phyloP scores from a whole-genome alignment of 35 echinoderm and acorn worm genomes.

The Apostichopus parvimensis region DNA sequence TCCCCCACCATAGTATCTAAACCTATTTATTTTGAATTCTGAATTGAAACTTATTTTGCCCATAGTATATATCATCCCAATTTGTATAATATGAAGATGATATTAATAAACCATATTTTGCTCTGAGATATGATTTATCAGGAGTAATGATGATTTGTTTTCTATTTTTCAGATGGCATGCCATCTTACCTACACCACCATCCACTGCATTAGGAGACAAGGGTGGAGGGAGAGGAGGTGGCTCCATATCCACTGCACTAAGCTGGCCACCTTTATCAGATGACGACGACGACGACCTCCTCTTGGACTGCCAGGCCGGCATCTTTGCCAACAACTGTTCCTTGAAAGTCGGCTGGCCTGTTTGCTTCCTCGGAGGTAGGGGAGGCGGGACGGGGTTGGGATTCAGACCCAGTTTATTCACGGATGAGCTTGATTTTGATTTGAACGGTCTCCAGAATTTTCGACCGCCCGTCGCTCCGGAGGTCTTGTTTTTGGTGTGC shows the following conservation, averaged over 20 bases:
- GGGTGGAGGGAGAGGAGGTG: background rate
- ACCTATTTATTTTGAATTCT: no score
- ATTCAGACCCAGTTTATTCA: constrained; percentile 24
- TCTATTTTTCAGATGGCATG: background rate
- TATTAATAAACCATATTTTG: no score
- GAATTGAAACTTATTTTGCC: no score
- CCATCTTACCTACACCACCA: constrained; percentile 34
- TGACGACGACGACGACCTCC: background rate
- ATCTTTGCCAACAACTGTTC: constrained; percentile 35
- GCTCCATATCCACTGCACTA: constrained; percentile 24
- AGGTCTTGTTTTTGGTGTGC: constrained; percentile 14
- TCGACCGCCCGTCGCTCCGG: background rate
- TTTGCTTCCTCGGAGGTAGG: constrained; percentile 61
- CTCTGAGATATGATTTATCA: no score
- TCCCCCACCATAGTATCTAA: no score
- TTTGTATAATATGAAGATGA: no score
- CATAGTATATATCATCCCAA: no score
- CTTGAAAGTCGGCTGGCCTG: background rate
- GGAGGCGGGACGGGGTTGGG: constrained; percentile 66
- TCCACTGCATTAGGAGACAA: background rate
- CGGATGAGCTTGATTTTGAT: background rate
- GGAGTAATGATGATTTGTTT: background rate
- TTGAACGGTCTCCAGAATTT: constrained; percentile 52
- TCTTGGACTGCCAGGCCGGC: constrained; percentile 21
- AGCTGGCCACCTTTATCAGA: constrained; percentile 18